Evolutionary conservation across 2,888 invertebrate genomes (phyloP), one percentile per base, ranked within the genome.

Genomic region (Panopea generosa): DNA sequence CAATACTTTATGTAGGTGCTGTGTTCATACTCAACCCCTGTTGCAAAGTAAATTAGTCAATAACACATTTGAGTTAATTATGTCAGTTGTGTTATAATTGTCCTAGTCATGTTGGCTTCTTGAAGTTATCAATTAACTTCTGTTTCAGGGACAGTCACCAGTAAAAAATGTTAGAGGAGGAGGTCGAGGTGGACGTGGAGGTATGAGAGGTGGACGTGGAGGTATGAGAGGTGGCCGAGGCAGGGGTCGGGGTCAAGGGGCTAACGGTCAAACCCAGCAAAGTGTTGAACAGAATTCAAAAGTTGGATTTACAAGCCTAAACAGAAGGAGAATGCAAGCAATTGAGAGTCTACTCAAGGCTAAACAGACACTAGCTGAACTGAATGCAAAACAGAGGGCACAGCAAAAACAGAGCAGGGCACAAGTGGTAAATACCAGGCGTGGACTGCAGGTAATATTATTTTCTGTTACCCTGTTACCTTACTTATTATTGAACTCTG

Each of bases 361-460:
- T 0, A 69, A 70, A 55, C 60, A 73, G 33, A 78, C 78, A n/a
- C 53, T 78, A 40, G 66, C 69, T 1, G 40, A 56, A 18, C 38
- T 78, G 45, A 69, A 78, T 53, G 56, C 62, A 6, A 49, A 49
- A 55, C 67, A 77, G 47, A 26, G 66, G 47, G 27, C 22, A 29
- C 61, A 61, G 22, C 77, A 74, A 61, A 66, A 73, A 40, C 53
- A 40, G 9, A 45, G 38, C 20, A 20, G 78, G 27, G 50, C 65
- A 20, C 52, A 59, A 27, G 16, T 50, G 11, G 70, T 78, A 2
- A 74, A 70, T 29, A 59, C 73, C 22, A 65, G 67, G 43, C 26
- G 78, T 29, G 78, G 78, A 3, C 18, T 78, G 33, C 78, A 78
- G 70, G 78, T 78, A 18, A 53, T n/a, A n/a, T n/a, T n/a, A n/a